A percentile compares a stretch with the other conserved stretches of the same genome.
Evolutionary conservation across 2,113 vertebrate genomes (phyloP).

Genomic region (Hemiscyllium ocellatum): DNA sequence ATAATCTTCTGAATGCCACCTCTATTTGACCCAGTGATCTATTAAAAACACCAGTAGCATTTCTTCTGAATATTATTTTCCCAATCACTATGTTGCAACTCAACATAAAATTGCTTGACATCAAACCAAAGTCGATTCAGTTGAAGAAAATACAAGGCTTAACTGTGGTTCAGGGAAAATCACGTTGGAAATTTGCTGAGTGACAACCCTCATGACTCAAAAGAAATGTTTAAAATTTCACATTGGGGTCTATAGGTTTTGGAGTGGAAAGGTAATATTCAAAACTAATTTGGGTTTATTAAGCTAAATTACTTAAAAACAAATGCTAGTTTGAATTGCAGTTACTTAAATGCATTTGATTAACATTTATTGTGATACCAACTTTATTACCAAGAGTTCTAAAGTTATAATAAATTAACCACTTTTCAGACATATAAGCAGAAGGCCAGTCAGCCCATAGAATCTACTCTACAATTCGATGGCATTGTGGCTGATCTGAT

Average conservation of each 20-base stretch:
- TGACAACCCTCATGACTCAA: neutral
- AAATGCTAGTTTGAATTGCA: neutral
- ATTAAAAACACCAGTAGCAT: neutral
- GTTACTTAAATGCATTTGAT: neutral
- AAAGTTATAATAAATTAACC: neutral
- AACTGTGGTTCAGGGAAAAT: neutral
- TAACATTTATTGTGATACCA: conserved; percentile 1
- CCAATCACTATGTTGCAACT: neutral
- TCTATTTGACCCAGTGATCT: neutral
- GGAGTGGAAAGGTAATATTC: neutral
- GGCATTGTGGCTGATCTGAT: too few species aligned
- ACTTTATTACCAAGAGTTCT: neutral
- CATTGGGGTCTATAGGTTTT: neutral
- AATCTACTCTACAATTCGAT: too few species aligned
- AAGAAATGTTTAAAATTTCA: neutral
- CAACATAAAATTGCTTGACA: neutral
- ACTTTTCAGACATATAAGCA: neutral
- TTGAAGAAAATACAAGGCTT: neutral
- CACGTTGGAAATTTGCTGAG: neutral
- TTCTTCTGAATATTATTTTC: neutral
- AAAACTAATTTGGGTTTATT: neutral
- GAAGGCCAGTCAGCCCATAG: too few species aligned
- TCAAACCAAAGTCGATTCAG: neutral
- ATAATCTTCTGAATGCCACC: neutral
- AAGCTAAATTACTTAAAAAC: neutral